Evolutionary conservation across 2,113 vertebrate genomes (phyloP).

Genomic region (Paramormyrops kingsleyae): DNA sequence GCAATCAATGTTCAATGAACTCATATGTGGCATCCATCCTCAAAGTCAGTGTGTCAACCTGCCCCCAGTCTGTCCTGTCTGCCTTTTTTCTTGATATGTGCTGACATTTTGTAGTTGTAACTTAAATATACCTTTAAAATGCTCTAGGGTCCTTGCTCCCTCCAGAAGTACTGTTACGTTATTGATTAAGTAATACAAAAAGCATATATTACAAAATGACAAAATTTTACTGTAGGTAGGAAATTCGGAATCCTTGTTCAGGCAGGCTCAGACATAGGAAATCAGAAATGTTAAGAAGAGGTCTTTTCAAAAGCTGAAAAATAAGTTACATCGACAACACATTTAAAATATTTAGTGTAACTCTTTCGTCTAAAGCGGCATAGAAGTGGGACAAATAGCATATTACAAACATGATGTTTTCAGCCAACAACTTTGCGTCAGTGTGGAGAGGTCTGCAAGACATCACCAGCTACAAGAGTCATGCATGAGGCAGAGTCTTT

Average conservation of each 20-base stretch:
- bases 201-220: background rate
- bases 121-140: background rate
- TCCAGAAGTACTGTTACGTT: background rate
- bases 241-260: background rate
- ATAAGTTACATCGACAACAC: background rate
- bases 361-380: background rate
- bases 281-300: background rate
- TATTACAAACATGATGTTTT: background rate
- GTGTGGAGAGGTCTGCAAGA: slow-evolving; percentile 5
- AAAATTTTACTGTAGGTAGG: background rate
- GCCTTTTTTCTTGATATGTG: background rate
- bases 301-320: background rate
- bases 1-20: background rate
- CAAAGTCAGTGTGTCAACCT: background rate
- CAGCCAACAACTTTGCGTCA: background rate
- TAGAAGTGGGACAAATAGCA: background rate
- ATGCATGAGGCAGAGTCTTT: background rate
- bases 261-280: background rate
- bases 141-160: background rate
- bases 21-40: no score
- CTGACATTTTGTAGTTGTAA: background rate
- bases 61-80: background rate
- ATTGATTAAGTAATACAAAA: background rate
- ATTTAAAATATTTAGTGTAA: background rate
- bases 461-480: slow-evolving; percentile 10